phyloP scores from a whole-genome alignment of 2,888 invertebrate genomes.

The Stenotaenia linearis region DNA sequence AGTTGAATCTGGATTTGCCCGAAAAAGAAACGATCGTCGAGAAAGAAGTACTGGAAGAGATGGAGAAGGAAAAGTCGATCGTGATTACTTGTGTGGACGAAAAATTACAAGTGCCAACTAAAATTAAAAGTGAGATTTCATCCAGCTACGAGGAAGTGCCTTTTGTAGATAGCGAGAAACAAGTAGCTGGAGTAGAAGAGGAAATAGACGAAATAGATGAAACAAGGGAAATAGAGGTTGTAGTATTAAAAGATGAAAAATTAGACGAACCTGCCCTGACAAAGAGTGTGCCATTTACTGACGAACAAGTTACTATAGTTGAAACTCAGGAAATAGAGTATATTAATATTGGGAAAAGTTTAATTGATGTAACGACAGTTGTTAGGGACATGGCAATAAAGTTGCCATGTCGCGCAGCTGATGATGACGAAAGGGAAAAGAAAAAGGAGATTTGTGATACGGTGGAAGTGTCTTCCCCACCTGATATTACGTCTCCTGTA shows the following conservation, averaged over 20 bases:
- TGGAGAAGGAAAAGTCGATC: too few relatives aligned
- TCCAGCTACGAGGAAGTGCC: not conserved
- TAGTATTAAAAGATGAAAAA: not conserved
- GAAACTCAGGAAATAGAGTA: not conserved
- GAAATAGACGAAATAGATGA: not conserved
- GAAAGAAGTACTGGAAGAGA: not conserved
- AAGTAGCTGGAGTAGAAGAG: not conserved
- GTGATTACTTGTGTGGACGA: not conserved
- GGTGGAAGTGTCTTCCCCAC: too few relatives aligned
- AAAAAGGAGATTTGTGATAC: not conserved
- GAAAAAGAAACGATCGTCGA: not conserved
- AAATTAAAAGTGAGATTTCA: not conserved
- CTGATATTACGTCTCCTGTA: too few relatives aligned
- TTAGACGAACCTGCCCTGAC: conserved; percentile 14
- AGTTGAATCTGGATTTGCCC: conserved; percentile 27
- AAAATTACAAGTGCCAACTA: not conserved
- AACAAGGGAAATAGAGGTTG: conserved; percentile 8
- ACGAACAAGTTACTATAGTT: not conserved
- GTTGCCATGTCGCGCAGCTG: not conserved
- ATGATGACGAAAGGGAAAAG: not conserved
- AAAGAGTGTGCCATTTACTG: not conserved
- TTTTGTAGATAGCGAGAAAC: not conserved
- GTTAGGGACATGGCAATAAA: not conserved
- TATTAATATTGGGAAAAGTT: not conserved
- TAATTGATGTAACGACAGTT: not conserved